These are phyloP conservation scores for Conger conger DNA, from an alignment of 2,113 vertebrate genomes.

Conservation along the genomic window DNA sequence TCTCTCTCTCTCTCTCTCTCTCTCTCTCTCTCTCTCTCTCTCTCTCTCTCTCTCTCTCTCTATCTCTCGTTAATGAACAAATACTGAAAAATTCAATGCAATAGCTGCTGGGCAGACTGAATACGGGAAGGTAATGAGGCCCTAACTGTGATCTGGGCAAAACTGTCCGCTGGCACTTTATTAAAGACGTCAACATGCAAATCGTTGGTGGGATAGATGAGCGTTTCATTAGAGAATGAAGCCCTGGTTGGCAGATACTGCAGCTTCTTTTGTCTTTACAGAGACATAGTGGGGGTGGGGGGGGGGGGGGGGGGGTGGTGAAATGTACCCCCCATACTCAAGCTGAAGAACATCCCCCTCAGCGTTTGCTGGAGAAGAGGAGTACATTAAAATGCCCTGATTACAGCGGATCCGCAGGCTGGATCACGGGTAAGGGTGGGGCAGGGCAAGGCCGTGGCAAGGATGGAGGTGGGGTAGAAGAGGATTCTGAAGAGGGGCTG, in stretches of 20 bases:
- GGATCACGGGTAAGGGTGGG: conserved; percentile 59
- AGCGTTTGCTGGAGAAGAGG: background rate
- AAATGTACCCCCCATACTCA: background rate
- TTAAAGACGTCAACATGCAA: conserved; percentile 10
- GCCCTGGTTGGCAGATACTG: background rate
- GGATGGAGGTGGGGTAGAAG: conserved; percentile 72
- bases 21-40: conserved; percentile 40
- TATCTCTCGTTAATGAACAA: conserved; percentile 70
- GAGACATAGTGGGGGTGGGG: background rate
- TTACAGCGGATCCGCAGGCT: conserved; percentile 75
- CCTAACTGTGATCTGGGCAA: background rate
- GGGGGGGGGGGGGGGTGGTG: background rate
- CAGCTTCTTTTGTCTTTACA: background rate
- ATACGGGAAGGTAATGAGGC: conserved; percentile 9
- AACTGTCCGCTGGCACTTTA: conserved; percentile 62
- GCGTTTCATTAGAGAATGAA: conserved; percentile 2
- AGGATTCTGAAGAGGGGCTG: conserved; percentile 41
- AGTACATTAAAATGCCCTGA: conserved; percentile 50
- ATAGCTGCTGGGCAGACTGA: background rate
- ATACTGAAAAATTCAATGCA: conserved; percentile 22
- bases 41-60: conserved; percentile 41
- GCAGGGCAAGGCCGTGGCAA: conserved; percentile 62
- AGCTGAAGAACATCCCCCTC: background rate
- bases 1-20: conserved; percentile 15
- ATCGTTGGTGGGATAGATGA: background rate